These are phyloP conservation scores for Sprattus sprattus DNA, from an alignment of 2,113 vertebrate species.

Conservation along the genomic window DNA sequence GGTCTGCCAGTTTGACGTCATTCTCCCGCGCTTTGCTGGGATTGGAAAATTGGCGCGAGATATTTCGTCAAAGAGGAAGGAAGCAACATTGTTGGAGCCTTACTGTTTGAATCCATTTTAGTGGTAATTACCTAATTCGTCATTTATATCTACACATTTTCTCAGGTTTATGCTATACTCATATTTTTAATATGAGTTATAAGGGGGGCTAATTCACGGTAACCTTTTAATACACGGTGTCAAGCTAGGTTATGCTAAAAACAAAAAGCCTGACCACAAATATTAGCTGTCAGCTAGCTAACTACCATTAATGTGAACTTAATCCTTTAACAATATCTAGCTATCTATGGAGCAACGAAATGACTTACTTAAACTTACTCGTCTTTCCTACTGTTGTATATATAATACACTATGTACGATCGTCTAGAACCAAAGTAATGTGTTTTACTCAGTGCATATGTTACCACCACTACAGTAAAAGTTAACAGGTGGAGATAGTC, in stretches of 20 bases:
- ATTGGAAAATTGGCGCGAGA: slow-evolving; percentile 22
- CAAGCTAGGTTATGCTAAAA: not conserved
- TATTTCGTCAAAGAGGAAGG: not conserved
- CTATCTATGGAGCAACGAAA: too few relatives aligned
- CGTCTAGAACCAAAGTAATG: too few relatives aligned
- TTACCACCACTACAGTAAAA: not conserved
- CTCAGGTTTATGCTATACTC: not conserved
- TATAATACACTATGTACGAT: not conserved
- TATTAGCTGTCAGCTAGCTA: not conserved
- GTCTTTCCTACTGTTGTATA: not conserved
- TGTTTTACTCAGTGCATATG: too few relatives aligned
- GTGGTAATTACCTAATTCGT: not conserved
- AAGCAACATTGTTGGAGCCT: not conserved
- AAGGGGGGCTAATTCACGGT: not conserved
- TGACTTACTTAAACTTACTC: too few relatives aligned
- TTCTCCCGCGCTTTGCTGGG: slow-evolving; percentile 30
- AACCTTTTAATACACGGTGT: not conserved
- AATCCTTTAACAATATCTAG: too few relatives aligned
- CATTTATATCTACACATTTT: not conserved
- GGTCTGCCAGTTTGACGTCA: slow-evolving; percentile 23
- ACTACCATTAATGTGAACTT: not conserved
- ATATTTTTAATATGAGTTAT: not conserved
- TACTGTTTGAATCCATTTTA: not conserved
- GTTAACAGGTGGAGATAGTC: not conserved
- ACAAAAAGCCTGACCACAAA: not conserved